These are phyloP conservation scores for Dreissena rostriformis DNA, from an alignment of 1,140 invertebrate genomes.

Conservation along the genomic window DNA sequence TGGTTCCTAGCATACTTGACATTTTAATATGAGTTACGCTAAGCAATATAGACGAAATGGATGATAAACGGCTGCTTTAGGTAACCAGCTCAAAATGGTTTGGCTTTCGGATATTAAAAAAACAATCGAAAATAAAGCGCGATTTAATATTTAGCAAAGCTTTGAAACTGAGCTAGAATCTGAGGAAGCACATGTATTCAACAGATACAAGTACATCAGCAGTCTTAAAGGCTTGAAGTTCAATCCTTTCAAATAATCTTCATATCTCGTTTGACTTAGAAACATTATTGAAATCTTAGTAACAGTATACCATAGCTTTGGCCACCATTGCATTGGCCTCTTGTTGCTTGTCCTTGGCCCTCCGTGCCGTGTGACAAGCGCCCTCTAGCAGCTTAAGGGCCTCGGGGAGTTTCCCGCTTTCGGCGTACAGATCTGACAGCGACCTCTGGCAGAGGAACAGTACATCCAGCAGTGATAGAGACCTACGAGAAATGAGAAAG, in stretches of 20 bases:
- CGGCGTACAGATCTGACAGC: slow-evolving; percentile 85
- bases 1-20: too few species aligned
- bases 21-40: too few species aligned
- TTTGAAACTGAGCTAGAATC: too few species aligned
- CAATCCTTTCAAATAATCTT: background rate
- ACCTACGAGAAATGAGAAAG: too few species aligned
- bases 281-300: too few species aligned
- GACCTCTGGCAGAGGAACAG: slow-evolving; percentile 89
- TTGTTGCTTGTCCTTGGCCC: slow-evolving; percentile 81
- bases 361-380: slow-evolving; percentile 86
- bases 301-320: slow-evolving; percentile 81
- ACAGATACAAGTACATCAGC: background rate
- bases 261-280: too few species aligned
- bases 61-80: too few species aligned
- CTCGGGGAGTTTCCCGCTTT: slow-evolving; percentile 84
- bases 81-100: too few species aligned
- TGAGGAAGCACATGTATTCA: background rate
- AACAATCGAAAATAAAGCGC: too few species aligned
- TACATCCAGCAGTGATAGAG: slow-evolving; percentile 89
- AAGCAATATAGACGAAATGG: too few species aligned
- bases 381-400: slow-evolving; percentile 87
- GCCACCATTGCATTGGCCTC: slow-evolving; percentile 78
- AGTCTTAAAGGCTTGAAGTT: background rate
- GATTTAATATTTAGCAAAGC: too few species aligned
- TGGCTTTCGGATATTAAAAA: too few species aligned